Evolutionary conservation across 2,113 vertebrate species (phyloP).

Genomic region (Pithys albifrons): DNA sequence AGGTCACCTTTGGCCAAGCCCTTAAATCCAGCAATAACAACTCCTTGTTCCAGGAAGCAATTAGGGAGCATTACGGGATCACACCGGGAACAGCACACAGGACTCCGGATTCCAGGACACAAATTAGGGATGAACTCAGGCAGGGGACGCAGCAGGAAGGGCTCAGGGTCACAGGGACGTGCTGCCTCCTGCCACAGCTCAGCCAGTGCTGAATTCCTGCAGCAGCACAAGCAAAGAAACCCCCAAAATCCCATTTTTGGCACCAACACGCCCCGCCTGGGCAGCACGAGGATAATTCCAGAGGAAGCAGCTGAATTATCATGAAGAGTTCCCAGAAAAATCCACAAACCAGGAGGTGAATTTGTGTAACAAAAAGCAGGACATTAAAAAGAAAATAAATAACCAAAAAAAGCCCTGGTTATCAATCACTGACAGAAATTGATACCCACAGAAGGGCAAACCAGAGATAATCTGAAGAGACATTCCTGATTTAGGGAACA

Average conservation of each 20-base stretch:
- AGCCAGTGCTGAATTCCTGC: not conserved
- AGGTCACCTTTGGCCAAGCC: not conserved
- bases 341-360: not conserved
- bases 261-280: not conserved
- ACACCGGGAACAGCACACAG: not conserved
- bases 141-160: not conserved
- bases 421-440: fast-evolving
- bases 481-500: fast-evolving
- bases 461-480: not conserved
- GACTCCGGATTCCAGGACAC: not conserved
- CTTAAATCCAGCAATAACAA: not conserved
- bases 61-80: not conserved
- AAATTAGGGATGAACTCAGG: not conserved
- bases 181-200: not conserved
- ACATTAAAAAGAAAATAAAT: not conserved
- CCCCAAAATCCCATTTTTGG: not conserved
- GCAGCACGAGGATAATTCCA: fast-evolving
- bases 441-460: not conserved
- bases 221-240: not conserved
- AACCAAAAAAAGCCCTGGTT: not conserved
- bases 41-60: not conserved
- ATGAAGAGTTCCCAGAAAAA: not conserved
- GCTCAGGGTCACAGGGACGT: not conserved
- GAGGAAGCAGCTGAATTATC: not conserved
- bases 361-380: too few species aligned